Evolutionary conservation across 2,888 invertebrate species (phyloP).

Genomic region (Brachypalpus laphriformis): DNA sequence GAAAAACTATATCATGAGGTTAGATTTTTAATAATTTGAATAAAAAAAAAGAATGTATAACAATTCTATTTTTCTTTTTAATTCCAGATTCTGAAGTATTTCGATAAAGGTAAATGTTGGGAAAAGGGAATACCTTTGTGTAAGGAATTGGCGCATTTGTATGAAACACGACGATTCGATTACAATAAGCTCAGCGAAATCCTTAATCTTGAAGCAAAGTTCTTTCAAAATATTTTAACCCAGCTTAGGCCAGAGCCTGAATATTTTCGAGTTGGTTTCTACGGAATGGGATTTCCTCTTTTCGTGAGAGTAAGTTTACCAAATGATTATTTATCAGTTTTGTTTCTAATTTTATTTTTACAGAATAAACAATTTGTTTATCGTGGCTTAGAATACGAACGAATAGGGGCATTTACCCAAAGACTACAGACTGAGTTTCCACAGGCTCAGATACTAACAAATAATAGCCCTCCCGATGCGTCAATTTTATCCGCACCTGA

Average conservation of each 20-base stretch:
- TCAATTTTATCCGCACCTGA: slow-evolving; percentile 92
- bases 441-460: slow-evolving; percentile 95
- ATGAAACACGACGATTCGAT: slow-evolving; percentile 93
- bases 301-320: slow-evolving; percentile 91
- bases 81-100: slow-evolving; percentile 91
- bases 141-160: slow-evolving; percentile 93
- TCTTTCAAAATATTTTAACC: slow-evolving; percentile 95
- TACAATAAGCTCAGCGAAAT: slow-evolving; percentile 94
- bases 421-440: slow-evolving; percentile 97
- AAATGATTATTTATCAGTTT: neutral
- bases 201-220: slow-evolving; percentile 92
- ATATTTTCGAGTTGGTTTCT: slow-evolving; percentile 97
- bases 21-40: neutral
- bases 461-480: slow-evolving; percentile 95
- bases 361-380: slow-evolving; percentile 98
- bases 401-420: slow-evolving; percentile 96
- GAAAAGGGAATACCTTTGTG: slow-evolving; percentile 96
- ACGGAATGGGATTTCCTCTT: slow-evolving; percentile 95
- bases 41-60: neutral
- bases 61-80: neutral
- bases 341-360: slow-evolving; percentile 54
- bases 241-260: slow-evolving; percentile 95
- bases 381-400: slow-evolving; percentile 96
- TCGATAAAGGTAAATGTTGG: slow-evolving; percentile 98
- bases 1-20: slow-evolving; percentile 91